Conservation (phyloP, 2,797 vertebrate species). For the Tolypeutes matacus region DNA sequence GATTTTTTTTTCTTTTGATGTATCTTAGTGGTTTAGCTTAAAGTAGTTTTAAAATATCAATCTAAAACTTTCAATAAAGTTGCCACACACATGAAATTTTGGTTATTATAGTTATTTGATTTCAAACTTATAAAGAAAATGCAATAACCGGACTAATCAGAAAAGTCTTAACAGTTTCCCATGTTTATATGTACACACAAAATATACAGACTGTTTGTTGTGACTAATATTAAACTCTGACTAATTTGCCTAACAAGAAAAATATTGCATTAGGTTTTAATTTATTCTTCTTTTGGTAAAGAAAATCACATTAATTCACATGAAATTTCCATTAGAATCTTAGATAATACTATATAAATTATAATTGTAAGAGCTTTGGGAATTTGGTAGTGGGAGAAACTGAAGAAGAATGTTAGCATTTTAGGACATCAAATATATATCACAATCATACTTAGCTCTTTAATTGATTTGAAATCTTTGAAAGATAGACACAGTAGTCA, state of each 20-base stretch:
- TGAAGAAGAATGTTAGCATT: not conserved
- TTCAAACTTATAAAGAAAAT: slow-evolving; percentile 24
- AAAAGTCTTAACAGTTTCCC: not conserved
- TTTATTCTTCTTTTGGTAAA: not conserved
- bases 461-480: not conserved
- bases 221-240: slow-evolving; percentile 22
- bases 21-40: slow-evolving; percentile 65
- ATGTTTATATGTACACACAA: not conserved
- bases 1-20: slow-evolving; percentile 80
- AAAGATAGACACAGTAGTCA: not conserved
- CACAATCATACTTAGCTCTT: not conserved
- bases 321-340: not conserved
- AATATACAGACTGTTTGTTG: not conserved
- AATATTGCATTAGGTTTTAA: not conserved
- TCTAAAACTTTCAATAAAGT: slow-evolving; percentile 48
- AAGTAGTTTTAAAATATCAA: slow-evolving; percentile 74
- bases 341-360: not conserved
- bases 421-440: not conserved
- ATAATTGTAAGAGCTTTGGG: not conserved
- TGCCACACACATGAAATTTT: not conserved
- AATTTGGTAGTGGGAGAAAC: not conserved
- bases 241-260: not conserved
- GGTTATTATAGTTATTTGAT: slow-evolving; percentile 9
- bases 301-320: not conserved
- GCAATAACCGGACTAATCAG: not conserved